Conservation (phyloP, 2,113 vertebrate species). For the Tachycineta bicolor region DNA sequence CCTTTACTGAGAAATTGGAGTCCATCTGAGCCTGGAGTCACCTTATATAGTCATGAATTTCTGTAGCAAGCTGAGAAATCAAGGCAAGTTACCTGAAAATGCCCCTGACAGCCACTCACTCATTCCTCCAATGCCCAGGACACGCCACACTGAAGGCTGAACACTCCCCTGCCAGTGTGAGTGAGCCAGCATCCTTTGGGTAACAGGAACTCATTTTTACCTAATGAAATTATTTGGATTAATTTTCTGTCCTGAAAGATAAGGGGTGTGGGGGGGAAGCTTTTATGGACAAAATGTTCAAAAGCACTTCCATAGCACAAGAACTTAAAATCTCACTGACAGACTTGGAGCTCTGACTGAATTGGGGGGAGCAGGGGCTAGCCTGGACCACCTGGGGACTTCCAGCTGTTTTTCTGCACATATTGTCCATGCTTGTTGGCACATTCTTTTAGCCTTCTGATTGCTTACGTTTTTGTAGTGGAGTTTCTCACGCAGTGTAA, state of each 20-base stretch:
- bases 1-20: neutral
- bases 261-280: rapidly evolving
- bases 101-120: neutral
- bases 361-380: rapidly evolving
- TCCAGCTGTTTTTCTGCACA: neutral
- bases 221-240: neutral
- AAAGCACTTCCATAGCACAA: neutral
- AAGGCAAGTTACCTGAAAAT: neutral
- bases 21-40: neutral
- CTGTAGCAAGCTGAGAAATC: neutral
- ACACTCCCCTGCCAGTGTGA: neutral
- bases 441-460: too few species aligned
- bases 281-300: neutral
- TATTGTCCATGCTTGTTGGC: too few species aligned
- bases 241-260: neutral
- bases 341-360: neutral
- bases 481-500: too few species aligned
- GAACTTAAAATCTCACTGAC: neutral
- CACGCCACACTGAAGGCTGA: neutral
- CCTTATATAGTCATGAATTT: neutral
- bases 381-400: neutral
- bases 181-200: neutral
- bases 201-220: neutral
- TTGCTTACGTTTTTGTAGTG: too few species aligned
- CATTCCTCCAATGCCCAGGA: neutral